Percentiles rank a stretch among this genome's conserved stretches.
Evolutionary conservation across 2,888 invertebrate genomes (phyloP).

Genomic region (Cordylochernes scorpioides): DNA sequence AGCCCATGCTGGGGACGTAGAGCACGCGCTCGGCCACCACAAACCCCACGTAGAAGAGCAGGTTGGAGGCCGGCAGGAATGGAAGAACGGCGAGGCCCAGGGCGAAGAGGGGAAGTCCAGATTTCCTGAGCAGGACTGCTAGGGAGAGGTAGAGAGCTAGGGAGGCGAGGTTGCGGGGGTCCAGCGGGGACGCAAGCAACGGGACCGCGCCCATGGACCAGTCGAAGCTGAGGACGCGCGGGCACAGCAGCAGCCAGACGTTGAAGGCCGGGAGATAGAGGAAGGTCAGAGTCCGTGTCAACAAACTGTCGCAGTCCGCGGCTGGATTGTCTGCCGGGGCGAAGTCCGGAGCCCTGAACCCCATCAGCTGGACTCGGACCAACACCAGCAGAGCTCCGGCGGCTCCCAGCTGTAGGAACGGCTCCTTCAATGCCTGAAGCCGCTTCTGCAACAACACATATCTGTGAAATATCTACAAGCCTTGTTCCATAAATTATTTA

Average conservation of each 20-base stretch:
- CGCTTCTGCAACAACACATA: constrained; percentile 17
- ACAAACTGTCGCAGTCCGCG: constrained; percentile 48
- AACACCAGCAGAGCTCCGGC: constrained; percentile 40
- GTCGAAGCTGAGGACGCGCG: constrained; percentile 71
- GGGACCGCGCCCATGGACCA: constrained; percentile 97
- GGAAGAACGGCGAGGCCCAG: constrained; percentile 52
- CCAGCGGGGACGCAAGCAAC: constrained; percentile 44
- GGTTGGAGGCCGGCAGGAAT: constrained; percentile 80
- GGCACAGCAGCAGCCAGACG: constrained; percentile 57
- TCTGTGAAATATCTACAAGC: too few relatives aligned
- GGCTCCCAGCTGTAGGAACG: constrained; percentile 28
- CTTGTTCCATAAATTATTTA: too few relatives aligned
- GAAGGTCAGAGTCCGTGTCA: constrained; percentile 65
- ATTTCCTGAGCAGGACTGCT: constrained; percentile 17
- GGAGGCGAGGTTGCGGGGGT: constrained; percentile 48
- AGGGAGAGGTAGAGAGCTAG: constrained; percentile 18
- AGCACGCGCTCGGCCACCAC: constrained; percentile 86
- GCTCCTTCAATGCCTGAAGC: constrained; percentile 19
- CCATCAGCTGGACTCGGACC: constrained; percentile 47
- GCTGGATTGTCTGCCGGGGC: constrained; percentile 87
- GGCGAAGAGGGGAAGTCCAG: too few relatives aligned
- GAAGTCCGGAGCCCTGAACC: constrained; percentile 42
- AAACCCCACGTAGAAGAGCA: constrained; percentile 92
- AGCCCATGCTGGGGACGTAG: constrained; percentile 84
- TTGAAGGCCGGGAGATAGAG: constrained; percentile 72